Base-by-base conservation (phyloP, 2,888 invertebrate species). In the Bimastos eiseni region DNA sequence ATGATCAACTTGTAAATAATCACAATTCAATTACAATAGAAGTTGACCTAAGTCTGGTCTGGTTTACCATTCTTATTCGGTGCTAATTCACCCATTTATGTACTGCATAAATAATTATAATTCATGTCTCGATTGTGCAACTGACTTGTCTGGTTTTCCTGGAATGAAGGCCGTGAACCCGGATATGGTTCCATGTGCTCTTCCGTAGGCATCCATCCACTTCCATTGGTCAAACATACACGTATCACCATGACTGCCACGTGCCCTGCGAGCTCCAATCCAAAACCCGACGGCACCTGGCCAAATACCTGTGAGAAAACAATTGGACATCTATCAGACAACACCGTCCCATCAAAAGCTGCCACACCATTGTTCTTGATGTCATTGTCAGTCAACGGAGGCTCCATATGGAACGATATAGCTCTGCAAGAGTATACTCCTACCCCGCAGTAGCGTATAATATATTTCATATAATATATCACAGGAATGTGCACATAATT, bases 191-290 rank as follows among this genome's bases (percentile, higher is more conserved):
- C 92, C 92, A 88, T 91, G 92, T 0, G 90, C 88, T 88, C 91
- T 91, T 37, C 91, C 92, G 55, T 92, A 91, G 17, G 91, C 88
- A 90, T 92, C 92, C 38, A 91, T 89, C 92, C 92, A 92, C 90
- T 91, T 91, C 92, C 92, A 92, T 91, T 92, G 92, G 89, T 92
- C 90, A 90, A 92, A 92, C 91, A 92, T 91, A 88, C 92, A 92
- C n/a, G 90, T 91, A 13, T 92, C 92, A 41, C 91, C 90, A 90
- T 92, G 92, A 88, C 92, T 91, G 83, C 92, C 92, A 30, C 92
- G 90, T 2, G 91, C 90, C 41, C 92, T 38, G 30, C 92, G 90
- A 30, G 92, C 92, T 21, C 92, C 92, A 6, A 92, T 83, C 92
- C 92, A 92, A 90, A 92, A 92, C 0, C 92, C 92, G 21, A 91